phyloP scores from a whole-genome alignment of 2,113 vertebrate species.

The Aepyceros melampus region DNA sequence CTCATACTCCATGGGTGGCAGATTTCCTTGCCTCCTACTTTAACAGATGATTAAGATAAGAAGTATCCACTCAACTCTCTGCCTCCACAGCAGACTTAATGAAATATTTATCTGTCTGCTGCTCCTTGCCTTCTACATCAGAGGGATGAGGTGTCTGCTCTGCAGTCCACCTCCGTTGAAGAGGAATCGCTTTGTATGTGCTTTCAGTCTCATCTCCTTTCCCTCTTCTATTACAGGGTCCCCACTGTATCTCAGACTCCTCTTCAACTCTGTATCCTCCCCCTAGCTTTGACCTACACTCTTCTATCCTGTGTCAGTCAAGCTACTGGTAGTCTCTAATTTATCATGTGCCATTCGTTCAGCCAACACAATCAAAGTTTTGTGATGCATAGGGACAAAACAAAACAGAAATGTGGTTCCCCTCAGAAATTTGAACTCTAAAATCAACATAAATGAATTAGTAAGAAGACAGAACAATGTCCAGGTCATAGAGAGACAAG shows the following conservation, averaged over 20 bases:
- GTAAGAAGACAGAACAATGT: slow-evolving; percentile 12
- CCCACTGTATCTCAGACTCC: neutral
- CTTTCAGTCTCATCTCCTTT: neutral
- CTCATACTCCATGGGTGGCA: neutral
- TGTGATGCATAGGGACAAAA: neutral
- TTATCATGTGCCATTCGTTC: neutral
- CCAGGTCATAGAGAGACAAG: neutral
- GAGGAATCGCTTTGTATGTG: neutral
- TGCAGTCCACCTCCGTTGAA: neutral
- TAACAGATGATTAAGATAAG: neutral
- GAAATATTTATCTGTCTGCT: neutral
- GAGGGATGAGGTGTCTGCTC: neutral
- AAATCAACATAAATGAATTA: neutral
- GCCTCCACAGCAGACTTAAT: neutral
- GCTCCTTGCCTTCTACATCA: neutral
- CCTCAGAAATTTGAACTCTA: neutral
- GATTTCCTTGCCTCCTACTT: neutral
- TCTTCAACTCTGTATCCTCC: neutral
- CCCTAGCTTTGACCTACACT: neutral
- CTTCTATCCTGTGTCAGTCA: neutral
- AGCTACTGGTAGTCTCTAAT: neutral
- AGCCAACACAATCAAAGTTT: neutral
- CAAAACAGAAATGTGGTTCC: neutral
- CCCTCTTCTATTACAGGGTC: neutral
- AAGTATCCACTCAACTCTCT: neutral